Conservation (phyloP, 2,888 invertebrate species). For the Notodonta ziczac region DNA sequence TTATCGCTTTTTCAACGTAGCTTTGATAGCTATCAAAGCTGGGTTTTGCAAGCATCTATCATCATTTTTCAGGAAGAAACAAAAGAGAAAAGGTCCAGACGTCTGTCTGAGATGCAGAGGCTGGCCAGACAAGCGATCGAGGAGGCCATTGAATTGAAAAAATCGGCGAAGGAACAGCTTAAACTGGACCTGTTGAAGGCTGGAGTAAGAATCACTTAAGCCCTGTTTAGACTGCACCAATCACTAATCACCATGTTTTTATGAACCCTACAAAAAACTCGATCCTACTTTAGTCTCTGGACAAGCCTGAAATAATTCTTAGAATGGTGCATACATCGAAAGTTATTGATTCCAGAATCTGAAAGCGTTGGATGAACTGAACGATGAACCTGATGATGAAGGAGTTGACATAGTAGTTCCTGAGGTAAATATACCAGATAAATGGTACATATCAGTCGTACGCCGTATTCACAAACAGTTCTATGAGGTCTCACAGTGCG, state of each 20-base stretch:
- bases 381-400: slow-evolving; percentile 52
- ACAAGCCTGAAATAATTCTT: too few species aligned
- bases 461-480: too few species aligned
- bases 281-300: too few species aligned
- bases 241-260: too few species aligned
- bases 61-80: slow-evolving; percentile 50
- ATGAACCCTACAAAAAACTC: too few species aligned
- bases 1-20: too few species aligned
- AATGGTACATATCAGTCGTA: neutral
- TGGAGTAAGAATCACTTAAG: slow-evolving; percentile 51
- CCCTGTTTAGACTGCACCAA: too few species aligned
- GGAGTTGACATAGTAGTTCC: slow-evolving; percentile 53
- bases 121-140: slow-evolving; percentile 62
- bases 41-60: too few species aligned
- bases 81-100: slow-evolving; percentile 50
- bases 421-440: slow-evolving; percentile 46
- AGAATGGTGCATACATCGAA: neutral
- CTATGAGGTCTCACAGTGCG: too few species aligned
- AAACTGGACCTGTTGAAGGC: slow-evolving; percentile 63
- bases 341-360: slow-evolving; percentile 55
- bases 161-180: slow-evolving; percentile 49
- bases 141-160: slow-evolving; percentile 53
- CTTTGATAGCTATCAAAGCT: too few species aligned
- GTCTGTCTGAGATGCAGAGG: slow-evolving; percentile 67
- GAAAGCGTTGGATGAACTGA: slow-evolving; percentile 52